phyloP scores from a whole-genome alignment of 2,888 invertebrate genomes.

The Bombylius major region DNA sequence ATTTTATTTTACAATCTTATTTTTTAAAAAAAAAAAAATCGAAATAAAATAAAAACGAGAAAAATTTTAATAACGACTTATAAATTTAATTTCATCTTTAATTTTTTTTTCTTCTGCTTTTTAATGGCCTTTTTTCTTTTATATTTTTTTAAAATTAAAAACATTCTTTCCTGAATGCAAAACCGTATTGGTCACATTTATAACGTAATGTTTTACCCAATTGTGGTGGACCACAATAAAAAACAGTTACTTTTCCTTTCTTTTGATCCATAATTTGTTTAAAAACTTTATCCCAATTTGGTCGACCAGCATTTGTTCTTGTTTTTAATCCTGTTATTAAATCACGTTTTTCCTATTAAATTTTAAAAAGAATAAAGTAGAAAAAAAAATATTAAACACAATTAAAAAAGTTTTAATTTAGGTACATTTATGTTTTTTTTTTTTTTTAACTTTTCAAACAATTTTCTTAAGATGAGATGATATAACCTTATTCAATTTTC shows the following conservation, averaged over 20 bases:
- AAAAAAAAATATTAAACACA: conserved; percentile 6
- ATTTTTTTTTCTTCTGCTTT: too few species aligned
- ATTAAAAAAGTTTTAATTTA: too few species aligned
- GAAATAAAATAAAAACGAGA: too few species aligned
- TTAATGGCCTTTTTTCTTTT: too few species aligned
- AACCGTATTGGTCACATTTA: conserved; percentile 82
- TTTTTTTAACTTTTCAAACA: too few species aligned
- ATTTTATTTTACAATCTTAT: too few species aligned
- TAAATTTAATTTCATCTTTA: too few species aligned
- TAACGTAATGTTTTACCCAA: conserved; percentile 64
- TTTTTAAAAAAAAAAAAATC: too few species aligned
- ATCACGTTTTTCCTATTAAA: conserved; percentile 75
- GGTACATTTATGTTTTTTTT: too few species aligned
- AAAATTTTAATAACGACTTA: too few species aligned
- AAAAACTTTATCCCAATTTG: conserved; percentile 93
- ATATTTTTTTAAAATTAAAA: conserved; percentile 19
- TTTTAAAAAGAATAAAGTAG: conserved; percentile 22
- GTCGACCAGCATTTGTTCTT: conserved; percentile 83
- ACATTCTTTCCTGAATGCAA: conserved; percentile 72
- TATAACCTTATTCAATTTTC: too few species aligned
- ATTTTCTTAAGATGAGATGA: too few species aligned
- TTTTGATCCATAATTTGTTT: conserved; percentile 71
- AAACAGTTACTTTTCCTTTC: conserved; percentile 86
- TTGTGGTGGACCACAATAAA: conserved; percentile 86
- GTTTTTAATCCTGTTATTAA: conserved; percentile 87